Percentiles rank a stretch among this genome's conserved stretches.
phyloP scores from a whole-genome alignment of 2,797 vertebrate species.

The Serranus cabrilla region DNA sequence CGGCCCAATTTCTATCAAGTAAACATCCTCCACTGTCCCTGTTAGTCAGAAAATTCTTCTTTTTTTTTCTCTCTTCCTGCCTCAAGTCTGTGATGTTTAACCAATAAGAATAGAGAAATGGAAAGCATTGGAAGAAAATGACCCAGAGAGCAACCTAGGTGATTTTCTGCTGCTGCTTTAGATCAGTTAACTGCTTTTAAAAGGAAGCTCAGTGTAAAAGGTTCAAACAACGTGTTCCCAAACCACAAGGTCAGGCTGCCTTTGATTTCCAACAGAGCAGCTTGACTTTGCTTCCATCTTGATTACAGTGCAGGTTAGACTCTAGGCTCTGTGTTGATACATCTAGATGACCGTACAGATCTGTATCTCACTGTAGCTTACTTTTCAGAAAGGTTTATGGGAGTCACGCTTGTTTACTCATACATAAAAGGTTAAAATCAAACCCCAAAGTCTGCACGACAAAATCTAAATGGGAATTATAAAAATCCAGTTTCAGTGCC shows the following conservation, averaged over 20 bases:
- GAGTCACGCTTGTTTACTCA: background rate
- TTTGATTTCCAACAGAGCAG: conserved; percentile 52
- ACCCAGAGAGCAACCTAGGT: conserved; percentile 48
- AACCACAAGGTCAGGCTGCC: conserved; percentile 62
- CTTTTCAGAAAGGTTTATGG: background rate
- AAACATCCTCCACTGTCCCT: conserved; percentile 40
- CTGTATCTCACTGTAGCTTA: background rate
- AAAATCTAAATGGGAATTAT: background rate
- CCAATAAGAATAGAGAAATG: conserved; percentile 23
- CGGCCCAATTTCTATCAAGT: conserved; percentile 28
- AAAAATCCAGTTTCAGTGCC: background rate
- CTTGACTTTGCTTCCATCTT: conserved; percentile 49
- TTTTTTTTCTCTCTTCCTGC: background rate
- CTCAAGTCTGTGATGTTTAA: conserved; percentile 42
- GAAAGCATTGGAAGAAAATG: conserved; percentile 54
- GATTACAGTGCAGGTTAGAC: conserved; percentile 39
- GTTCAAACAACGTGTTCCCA: conserved; percentile 35
- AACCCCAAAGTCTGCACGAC: background rate
- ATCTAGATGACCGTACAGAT: conserved; percentile 29
- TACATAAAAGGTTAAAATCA: background rate
- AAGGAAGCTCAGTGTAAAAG: conserved; percentile 47
- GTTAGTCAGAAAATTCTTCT: conserved; percentile 25
- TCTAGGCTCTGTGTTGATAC: conserved; percentile 25
- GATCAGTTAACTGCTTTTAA: conserved; percentile 59
- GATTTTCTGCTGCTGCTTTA: conserved; percentile 49